phyloP scores from a whole-genome alignment of 2,888 invertebrate species.

The Xestia xanthographa region DNA sequence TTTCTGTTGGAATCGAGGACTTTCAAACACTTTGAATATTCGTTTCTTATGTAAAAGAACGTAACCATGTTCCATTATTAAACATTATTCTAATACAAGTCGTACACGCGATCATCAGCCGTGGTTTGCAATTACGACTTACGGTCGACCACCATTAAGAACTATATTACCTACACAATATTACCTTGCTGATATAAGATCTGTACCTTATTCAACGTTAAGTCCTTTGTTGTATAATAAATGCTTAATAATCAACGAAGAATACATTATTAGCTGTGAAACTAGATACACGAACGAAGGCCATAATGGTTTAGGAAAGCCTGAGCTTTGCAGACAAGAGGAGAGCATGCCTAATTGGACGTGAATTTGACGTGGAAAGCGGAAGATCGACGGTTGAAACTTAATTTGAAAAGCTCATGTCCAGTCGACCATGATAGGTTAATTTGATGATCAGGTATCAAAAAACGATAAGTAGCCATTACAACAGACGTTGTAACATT shows the following conservation, averaged over 20 bases:
- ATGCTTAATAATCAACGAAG: neutral
- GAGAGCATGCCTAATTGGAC: neutral
- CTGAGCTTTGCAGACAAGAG: neutral
- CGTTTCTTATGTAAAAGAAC: slow-evolving; percentile 35
- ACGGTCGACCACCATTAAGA: slow-evolving; percentile 34
- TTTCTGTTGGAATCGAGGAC: neutral
- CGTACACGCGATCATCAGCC: slow-evolving; percentile 53
- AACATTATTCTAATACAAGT: slow-evolving; percentile 41
- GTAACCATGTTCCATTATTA: slow-evolving; percentile 29
- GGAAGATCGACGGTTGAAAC: neutral
- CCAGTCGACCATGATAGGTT: neutral
- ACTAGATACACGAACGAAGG: neutral
- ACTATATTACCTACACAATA: slow-evolving; percentile 9
- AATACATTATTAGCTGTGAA: neutral
- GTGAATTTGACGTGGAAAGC: slow-evolving; percentile 3
- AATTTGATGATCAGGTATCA: slow-evolving; percentile 4
- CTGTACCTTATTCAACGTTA: slow-evolving; percentile 1
- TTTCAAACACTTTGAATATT: neutral
- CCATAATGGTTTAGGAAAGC: neutral
- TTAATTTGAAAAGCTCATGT: neutral
- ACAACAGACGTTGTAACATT: slow-evolving; percentile 22
- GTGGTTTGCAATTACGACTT: slow-evolving; percentile 50
- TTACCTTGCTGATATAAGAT: slow-evolving; percentile 19
- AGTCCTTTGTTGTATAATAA: slow-evolving; percentile 39
- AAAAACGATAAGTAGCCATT: slow-evolving; percentile 12